Percentiles rank a stretch among this genome's conserved stretches.
phyloP scores from a whole-genome alignment of 2,113 vertebrate genomes.

The Boulengeromyrus knoepffleri region DNA sequence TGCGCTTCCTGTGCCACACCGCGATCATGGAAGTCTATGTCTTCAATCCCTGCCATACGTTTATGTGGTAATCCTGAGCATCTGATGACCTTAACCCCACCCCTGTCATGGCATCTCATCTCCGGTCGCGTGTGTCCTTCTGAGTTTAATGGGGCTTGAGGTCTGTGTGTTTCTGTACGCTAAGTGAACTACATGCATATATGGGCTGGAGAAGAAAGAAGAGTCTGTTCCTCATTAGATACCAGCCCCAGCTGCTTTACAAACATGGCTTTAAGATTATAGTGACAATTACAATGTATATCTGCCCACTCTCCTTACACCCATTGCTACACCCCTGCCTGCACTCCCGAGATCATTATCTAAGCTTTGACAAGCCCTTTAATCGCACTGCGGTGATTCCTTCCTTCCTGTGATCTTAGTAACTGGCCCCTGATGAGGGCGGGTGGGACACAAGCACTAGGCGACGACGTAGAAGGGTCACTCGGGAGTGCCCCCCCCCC shows the following conservation, averaged over 20 bases:
- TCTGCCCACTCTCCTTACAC: constrained; percentile 6
- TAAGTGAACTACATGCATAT: neutral
- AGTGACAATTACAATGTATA: constrained; percentile 3
- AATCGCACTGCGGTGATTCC: constrained; percentile 24
- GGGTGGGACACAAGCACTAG: neutral
- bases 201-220: neutral
- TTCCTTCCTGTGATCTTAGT: constrained; percentile 21
- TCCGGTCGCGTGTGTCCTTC: neutral
- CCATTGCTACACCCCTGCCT: neutral
- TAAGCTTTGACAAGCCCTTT: constrained; percentile 13
- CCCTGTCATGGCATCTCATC: neutral
- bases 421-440: neutral
- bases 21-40: neutral
- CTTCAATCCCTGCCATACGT: neutral
- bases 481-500: neutral
- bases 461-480: neutral
- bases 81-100: neutral
- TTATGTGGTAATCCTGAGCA: neutral
- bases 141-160: neutral
- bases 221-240: neutral
- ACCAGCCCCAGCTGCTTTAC: neutral
- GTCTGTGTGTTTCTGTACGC: neutral
- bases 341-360: neutral
- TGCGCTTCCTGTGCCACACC: neutral
- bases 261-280: neutral